phyloP scores from a whole-genome alignment of 2,888 invertebrate species.

The Alcis repandata region DNA sequence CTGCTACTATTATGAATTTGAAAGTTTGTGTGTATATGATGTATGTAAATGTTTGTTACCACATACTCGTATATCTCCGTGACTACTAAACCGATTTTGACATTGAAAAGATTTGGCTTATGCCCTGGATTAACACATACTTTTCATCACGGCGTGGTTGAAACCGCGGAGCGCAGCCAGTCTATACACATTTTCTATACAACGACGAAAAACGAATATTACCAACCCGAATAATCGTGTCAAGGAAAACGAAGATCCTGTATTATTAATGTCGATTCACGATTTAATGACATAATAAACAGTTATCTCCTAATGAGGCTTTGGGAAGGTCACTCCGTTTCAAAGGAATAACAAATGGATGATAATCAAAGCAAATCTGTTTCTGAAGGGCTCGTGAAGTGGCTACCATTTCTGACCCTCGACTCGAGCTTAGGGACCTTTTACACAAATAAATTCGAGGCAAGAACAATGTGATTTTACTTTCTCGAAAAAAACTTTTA shows the following conservation, averaged over 20 bases:
- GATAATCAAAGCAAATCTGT: conserved; percentile 22
- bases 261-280: background rate
- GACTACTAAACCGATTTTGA: too few species aligned
- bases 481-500: background rate
- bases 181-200: background rate
- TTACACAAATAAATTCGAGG: background rate
- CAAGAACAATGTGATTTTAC: background rate
- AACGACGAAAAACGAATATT: background rate
- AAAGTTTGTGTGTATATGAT: too few species aligned
- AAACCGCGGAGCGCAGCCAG: too few species aligned
- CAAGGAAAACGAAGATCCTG: conserved; percentile 1
- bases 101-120: too few species aligned
- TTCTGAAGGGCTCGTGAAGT: conserved; percentile 14
- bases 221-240: background rate
- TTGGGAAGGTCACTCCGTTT: conserved; percentile 5
- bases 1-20: too few species aligned
- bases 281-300: conserved; percentile 16
- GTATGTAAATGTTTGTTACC: too few species aligned
- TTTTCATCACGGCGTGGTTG: too few species aligned
- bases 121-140: too few species aligned
- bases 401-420: conserved; percentile 7
- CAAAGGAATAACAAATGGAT: conserved; percentile 23
- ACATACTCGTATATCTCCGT: too few species aligned
- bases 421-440: conserved; percentile 5
- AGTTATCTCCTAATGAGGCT: conserved; percentile 11